A percentile compares a stretch with the other conserved stretches of the same genome.
These are phyloP conservation scores for Coleophora flavipennella DNA, from an alignment of 2,888 invertebrate species.

Conservation along the genomic window DNA sequence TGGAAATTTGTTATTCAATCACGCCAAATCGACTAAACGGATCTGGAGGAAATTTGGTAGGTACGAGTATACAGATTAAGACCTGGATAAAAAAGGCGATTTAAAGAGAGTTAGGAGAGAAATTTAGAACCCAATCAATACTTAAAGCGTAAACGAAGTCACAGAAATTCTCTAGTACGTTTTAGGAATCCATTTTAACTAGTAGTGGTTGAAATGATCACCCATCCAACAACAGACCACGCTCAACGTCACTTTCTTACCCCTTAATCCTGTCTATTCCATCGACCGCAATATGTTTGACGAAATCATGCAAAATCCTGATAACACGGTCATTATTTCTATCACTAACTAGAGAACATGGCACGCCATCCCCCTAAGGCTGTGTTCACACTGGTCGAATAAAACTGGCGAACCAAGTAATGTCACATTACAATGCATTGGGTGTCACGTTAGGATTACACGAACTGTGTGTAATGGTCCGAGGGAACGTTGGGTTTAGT, in stretches of 20 bases:
- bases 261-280: not conserved
- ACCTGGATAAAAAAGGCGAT: no score
- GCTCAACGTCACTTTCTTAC: not conserved
- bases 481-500: slow-evolving; percentile 23
- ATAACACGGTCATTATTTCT: not conserved
- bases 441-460: slow-evolving; percentile 49
- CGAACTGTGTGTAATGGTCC: slow-evolving; percentile 52
- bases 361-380: slow-evolving; percentile 20
- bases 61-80: no score
- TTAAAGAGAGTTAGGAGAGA: no score
- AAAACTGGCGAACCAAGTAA: slow-evolving; percentile 39
- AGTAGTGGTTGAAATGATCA: not conserved
- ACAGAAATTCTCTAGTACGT: no score
- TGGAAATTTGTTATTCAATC: no score
- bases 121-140: no score
- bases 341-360: not conserved
- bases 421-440: slow-evolving; percentile 61
- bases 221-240: not conserved
- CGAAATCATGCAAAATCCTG: not conserved
- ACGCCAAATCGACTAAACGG: no score
- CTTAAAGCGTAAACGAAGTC: no score
- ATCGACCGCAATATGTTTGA: not conserved
- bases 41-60: no score
- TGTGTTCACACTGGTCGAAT: slow-evolving; percentile 25
- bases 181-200: no score